Percentiles rank a stretch among this genome's conserved stretches.
These are phyloP conservation scores for Scalopus aquaticus DNA, from an alignment of 2,113 vertebrate species.

Conservation along the genomic window DNA sequence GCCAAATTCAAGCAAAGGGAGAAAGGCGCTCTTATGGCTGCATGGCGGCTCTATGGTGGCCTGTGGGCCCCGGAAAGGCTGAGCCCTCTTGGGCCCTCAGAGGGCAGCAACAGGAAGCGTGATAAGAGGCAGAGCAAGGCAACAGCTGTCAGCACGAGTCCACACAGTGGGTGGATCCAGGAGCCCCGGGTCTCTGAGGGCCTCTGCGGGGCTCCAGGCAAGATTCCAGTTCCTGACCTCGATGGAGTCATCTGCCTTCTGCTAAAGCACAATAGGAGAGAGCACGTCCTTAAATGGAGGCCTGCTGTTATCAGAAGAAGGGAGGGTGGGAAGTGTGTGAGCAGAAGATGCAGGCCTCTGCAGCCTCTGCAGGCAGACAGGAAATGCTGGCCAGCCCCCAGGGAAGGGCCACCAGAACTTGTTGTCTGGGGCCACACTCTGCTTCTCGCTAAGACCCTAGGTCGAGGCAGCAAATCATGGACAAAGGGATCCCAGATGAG, in stretches of 20 bases:
- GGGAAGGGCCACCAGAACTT: rapidly evolving
- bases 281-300: not conserved
- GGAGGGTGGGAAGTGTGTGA: not conserved
- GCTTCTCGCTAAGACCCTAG: not conserved
- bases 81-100: not conserved
- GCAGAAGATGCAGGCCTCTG: not conserved
- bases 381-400: too few species aligned
- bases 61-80: not conserved
- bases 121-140: not conserved
- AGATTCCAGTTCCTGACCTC: not conserved
- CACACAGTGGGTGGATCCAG: too few species aligned
- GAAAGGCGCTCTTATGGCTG: too few species aligned
- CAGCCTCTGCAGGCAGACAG: rapidly evolving
- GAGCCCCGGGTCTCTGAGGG: not conserved
- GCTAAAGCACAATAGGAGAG: not conserved
- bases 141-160: not conserved
- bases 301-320: not conserved
- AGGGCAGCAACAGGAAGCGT: rapidly evolving
- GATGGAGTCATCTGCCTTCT: not conserved
- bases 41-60: not conserved
- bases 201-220: not conserved
- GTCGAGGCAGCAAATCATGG: not conserved
- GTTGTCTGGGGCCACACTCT: not conserved
- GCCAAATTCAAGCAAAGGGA: not conserved
- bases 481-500: not conserved